These are phyloP conservation scores for Girardinichthys multiradiatus DNA, from an alignment of 2,113 vertebrate genomes.

Conservation along the genomic window DNA sequence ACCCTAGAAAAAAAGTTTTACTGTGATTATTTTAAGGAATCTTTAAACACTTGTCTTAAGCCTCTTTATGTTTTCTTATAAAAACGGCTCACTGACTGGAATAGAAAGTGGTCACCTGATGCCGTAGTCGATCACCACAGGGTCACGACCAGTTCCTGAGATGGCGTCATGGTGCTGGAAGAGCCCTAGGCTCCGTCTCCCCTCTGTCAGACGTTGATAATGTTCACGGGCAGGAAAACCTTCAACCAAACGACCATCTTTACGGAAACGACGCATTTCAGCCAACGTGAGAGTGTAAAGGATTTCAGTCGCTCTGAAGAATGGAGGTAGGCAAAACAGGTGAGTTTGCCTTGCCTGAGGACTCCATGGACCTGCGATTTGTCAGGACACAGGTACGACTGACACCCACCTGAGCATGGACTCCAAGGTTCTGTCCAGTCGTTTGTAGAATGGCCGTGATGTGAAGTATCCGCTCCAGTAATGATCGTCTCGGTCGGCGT, in stretches of 20 bases:
- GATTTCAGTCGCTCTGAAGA: conserved; percentile 87
- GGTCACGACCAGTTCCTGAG: conserved; percentile 90
- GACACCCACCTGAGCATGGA: conserved; percentile 83
- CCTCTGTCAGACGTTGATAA: conserved; percentile 82
- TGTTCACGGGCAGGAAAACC: conserved; percentile 82
- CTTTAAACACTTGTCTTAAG: too few relatives aligned
- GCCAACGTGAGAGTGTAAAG: conserved; percentile 87
- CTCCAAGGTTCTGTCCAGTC: conserved; percentile 87
- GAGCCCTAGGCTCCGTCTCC: conserved; percentile 86
- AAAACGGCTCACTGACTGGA: background rate
- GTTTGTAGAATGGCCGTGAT: conserved; percentile 93
- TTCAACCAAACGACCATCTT: background rate
- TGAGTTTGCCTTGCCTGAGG: background rate
- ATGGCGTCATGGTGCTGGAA: conserved; percentile 96
- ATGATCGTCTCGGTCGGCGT: conserved; percentile 93
- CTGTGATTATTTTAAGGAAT: too few relatives aligned
- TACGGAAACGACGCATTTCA: conserved; percentile 72
- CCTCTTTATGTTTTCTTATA: too few relatives aligned
- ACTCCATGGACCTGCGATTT: too few relatives aligned
- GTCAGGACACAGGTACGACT: background rate
- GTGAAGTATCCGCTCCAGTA: conserved; percentile 97
- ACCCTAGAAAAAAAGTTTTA: too few relatives aligned
- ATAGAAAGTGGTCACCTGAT: conserved; percentile 81
- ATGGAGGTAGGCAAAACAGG: too few relatives aligned
- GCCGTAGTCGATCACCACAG: conserved; percentile 92